Evolutionary conservation across 2,113 vertebrate genomes (phyloP).

Genomic region (Gadus macrocephalus): DNA sequence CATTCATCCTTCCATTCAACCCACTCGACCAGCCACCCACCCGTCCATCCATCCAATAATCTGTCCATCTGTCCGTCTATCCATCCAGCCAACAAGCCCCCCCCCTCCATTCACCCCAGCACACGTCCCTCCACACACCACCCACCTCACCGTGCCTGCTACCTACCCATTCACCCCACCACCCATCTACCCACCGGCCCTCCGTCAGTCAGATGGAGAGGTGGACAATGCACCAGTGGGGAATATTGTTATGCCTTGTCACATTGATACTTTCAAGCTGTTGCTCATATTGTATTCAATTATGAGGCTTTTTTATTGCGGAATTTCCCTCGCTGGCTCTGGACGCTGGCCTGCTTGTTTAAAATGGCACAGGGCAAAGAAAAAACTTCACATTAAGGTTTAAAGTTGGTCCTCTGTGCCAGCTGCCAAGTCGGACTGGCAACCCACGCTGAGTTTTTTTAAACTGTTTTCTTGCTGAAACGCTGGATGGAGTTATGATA

Average conservation of each 20-base stretch:
- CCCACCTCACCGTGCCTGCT: no score
- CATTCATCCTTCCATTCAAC: no score
- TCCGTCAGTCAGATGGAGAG: background rate
- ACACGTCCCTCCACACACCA: no score
- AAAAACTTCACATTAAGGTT: slow-evolving; percentile 37
- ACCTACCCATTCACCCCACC: no score
- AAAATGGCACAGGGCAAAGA: slow-evolving; percentile 42
- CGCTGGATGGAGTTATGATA: slow-evolving; percentile 63
- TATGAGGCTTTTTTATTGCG: slow-evolving; percentile 9
- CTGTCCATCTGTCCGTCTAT: no score
- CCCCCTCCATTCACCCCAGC: no score
- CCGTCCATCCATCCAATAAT: no score
- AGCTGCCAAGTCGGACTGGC: slow-evolving; percentile 49
- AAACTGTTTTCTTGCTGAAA: slow-evolving; percentile 54
- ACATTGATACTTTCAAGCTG: slow-evolving; percentile 7
- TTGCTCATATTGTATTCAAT: slow-evolving; percentile 12
- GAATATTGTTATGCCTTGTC: background rate
- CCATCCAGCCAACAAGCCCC: no score
- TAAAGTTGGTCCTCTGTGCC: slow-evolving; percentile 32
- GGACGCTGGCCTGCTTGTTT: slow-evolving; percentile 36
- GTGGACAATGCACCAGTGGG: slow-evolving; percentile 4
- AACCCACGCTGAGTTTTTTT: slow-evolving; percentile 58
- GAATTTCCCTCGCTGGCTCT: slow-evolving; percentile 28
- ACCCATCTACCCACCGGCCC: no score
- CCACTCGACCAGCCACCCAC: background rate